phyloP scores from a whole-genome alignment of 2,888 invertebrate species.

The Drosophila greeni region DNA sequence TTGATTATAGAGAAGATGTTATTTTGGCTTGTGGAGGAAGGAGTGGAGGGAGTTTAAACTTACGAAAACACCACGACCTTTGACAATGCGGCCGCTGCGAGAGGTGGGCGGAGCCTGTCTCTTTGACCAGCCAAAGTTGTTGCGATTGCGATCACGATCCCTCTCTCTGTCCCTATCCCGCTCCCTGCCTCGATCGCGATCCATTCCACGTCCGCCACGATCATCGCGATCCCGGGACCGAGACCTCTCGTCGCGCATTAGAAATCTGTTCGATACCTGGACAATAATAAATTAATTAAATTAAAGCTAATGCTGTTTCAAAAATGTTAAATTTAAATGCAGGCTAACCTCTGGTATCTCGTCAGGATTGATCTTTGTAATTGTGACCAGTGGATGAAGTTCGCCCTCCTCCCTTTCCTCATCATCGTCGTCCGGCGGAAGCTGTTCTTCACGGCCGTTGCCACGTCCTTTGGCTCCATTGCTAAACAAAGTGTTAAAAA shows the following conservation, averaged over 20 bases:
- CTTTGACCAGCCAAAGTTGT: conserved; percentile 79
- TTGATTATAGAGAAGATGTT: not conserved
- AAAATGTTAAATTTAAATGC: no score
- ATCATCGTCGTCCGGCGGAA: conserved; percentile 34
- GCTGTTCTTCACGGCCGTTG: conserved; percentile 47
- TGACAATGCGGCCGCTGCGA: conserved; percentile 90
- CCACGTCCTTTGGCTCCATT: conserved; percentile 48
- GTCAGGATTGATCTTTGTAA: conserved; percentile 91
- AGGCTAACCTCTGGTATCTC: conserved; percentile 99
- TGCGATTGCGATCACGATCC: conserved; percentile 70
- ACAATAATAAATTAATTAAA: no score
- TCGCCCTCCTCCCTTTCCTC: conserved; percentile 81
- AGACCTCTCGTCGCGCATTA: conserved; percentile 81
- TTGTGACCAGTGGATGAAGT: conserved; percentile 86
- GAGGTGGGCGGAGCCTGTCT: conserved; percentile 75
- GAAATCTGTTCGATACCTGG: conserved; percentile 89
- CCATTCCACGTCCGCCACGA: conserved; percentile 55
- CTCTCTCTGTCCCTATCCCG: conserved; percentile 25
- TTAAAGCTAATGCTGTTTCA: no score
- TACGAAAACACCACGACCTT: conserved; percentile 95
- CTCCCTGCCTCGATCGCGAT: conserved; percentile 50
- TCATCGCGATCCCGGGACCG: conserved; percentile 57
- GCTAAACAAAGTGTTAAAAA: conserved; percentile 1
- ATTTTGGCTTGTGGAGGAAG: no score
- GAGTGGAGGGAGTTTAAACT: conserved; percentile 79